These are phyloP conservation scores for Rhynchomys soricoides DNA, from an alignment of 2,113 vertebrate species.

Conservation along the genomic window DNA sequence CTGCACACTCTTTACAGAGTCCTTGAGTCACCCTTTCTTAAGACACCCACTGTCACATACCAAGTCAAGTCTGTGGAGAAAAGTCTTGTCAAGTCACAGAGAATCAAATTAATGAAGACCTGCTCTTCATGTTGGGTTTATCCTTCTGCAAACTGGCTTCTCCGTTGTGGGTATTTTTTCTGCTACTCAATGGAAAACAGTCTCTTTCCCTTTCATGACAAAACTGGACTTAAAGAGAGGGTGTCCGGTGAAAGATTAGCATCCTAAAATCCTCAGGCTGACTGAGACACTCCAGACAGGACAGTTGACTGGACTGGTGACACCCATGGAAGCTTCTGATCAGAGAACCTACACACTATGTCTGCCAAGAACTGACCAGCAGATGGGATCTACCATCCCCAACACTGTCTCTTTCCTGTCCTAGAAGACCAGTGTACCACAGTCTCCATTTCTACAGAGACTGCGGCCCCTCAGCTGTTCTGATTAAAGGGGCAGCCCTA, in stretches of 20 bases:
- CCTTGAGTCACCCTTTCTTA: constrained; percentile 6
- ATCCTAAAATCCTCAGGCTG: not conserved
- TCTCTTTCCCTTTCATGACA: constrained; percentile 45
- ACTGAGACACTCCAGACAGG: not conserved
- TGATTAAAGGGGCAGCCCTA: not conserved
- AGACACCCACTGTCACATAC: not conserved
- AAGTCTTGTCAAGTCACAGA: not conserved
- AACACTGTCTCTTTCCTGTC: not conserved
- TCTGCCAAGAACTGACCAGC: not conserved
- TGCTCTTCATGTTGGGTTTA: not conserved
- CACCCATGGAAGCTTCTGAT: not conserved
- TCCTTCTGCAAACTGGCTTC: not conserved
- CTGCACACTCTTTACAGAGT: not conserved
- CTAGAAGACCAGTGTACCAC: not conserved
- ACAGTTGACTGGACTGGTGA: not conserved
- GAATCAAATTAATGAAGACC: not conserved
- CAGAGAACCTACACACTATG: not conserved
- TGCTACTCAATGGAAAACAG: constrained; percentile 10
- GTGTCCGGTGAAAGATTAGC: not conserved
- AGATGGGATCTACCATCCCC: not conserved
- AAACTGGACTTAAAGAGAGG: constrained; percentile 62
- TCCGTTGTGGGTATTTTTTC: constrained; percentile 31
- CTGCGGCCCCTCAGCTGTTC: not conserved
- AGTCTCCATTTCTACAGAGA: not conserved
- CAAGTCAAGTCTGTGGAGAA: not conserved